Evolutionary conservation across 2,888 invertebrate species (phyloP).

Genomic region (Mallateleia sp.): DNA sequence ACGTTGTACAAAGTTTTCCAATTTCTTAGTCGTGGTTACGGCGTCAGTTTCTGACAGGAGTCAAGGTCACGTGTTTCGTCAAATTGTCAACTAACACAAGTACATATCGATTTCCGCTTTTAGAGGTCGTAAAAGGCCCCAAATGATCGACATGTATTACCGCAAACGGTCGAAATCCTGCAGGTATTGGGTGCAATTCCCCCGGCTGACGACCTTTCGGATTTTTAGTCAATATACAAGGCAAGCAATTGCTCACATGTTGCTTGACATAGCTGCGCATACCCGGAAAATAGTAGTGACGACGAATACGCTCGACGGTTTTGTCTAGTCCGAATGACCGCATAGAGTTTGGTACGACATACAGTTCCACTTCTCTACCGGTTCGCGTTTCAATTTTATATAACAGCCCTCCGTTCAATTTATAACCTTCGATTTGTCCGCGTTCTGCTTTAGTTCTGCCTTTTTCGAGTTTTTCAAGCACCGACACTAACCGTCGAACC

Average conservation of each 20-base stretch:
- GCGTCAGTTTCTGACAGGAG: not conserved
- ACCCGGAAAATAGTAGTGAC: slow-evolving; percentile 77
- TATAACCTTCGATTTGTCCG: slow-evolving; percentile 13
- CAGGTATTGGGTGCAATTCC: slow-evolving; percentile 79
- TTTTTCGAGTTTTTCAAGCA: not conserved
- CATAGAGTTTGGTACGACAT: not conserved
- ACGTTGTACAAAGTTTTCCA: not conserved
- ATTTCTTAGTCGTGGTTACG: no score
- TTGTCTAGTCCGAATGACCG: slow-evolving; percentile 66
- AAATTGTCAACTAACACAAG: not conserved
- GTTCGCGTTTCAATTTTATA: not conserved
- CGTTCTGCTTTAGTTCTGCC: not conserved
- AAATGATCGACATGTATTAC: slow-evolving; percentile 70
- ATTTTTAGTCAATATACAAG: slow-evolving; percentile 78
- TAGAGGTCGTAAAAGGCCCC: not conserved
- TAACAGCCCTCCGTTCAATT: slow-evolving; percentile 26
- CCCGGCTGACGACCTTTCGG: slow-evolving; percentile 74
- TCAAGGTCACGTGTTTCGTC: not conserved
- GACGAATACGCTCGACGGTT: slow-evolving; percentile 47
- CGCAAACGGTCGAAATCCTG: slow-evolving; percentile 80
- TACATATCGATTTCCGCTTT: slow-evolving; percentile 16
- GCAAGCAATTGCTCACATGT: slow-evolving; percentile 78
- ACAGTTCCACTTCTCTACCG: slow-evolving; percentile 14
- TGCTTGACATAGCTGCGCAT: slow-evolving; percentile 75
- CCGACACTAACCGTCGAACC: no score